Percentiles rank a stretch among this genome's conserved stretches.
Evolutionary conservation across 2,113 vertebrate species (phyloP).

Genomic region (Grantiella picta): DNA sequence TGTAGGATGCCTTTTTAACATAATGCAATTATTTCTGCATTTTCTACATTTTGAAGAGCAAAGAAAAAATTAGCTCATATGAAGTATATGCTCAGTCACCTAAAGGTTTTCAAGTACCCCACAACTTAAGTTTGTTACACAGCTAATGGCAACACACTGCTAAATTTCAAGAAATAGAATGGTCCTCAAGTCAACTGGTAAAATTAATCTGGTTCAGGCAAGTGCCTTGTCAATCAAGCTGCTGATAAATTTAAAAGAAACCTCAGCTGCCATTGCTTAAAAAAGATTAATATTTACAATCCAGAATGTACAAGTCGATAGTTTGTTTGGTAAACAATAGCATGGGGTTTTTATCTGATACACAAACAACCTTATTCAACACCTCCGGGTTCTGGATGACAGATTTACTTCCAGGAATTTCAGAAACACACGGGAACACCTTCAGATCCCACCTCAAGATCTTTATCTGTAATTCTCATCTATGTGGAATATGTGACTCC

Average conservation of each 20-base stretch:
- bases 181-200: background rate
- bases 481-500: constrained; percentile 2
- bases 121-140: background rate
- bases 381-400: background rate
- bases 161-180: background rate
- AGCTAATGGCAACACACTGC: background rate
- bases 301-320: background rate
- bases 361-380: constrained; percentile 15
- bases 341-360: background rate
- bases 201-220: background rate
- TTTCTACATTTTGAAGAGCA: background rate
- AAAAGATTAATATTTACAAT: background rate
- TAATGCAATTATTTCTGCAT: background rate
- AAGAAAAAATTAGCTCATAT: background rate
- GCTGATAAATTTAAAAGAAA: background rate
- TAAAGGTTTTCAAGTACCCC: background rate
- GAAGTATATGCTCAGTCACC: background rate
- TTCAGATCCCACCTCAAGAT: constrained; percentile 9
- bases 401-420: constrained; percentile 23
- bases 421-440: background rate
- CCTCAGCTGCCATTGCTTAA: background rate
- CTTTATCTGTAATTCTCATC: background rate
- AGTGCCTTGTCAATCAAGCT: background rate
- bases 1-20: background rate
- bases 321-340: constrained; percentile 35